These are phyloP conservation scores for Cyphomyrmex costatus DNA, from an alignment of 1,140 invertebrate species.

Conservation along the genomic window DNA sequence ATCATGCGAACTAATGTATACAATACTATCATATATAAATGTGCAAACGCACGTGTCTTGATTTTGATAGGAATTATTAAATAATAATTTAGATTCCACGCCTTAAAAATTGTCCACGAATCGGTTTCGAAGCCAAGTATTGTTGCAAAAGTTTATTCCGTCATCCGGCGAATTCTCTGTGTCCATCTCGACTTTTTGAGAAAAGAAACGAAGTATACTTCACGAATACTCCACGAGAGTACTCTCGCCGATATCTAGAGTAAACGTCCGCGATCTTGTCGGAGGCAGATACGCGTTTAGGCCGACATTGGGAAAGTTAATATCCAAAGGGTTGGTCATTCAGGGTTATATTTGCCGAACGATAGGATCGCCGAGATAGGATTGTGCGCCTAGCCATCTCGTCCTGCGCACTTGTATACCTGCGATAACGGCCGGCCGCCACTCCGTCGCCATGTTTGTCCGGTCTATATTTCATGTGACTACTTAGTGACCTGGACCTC, in stretches of 20 bases:
- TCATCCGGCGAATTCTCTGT: constrained; percentile 21
- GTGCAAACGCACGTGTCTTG: neutral
- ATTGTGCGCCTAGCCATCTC: constrained; percentile 76
- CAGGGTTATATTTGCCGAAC: constrained; percentile 77
- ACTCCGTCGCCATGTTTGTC: constrained; percentile 63
- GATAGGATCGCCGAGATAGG: constrained; percentile 79
- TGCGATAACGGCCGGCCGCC: constrained; percentile 69
- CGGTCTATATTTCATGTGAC: constrained; percentile 75
- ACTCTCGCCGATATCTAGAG: constrained; percentile 75
- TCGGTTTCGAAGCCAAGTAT: neutral
- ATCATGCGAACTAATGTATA: neutral
- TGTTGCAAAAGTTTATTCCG: neutral
- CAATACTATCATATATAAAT: neutral
- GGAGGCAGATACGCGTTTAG: constrained; percentile 42
- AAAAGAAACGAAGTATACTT: constrained; percentile 75
- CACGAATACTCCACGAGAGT: constrained; percentile 46
- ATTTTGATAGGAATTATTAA: constrained; percentile 1
- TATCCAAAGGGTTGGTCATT: constrained; percentile 78
- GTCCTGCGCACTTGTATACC: constrained; percentile 74
- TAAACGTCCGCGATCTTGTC: constrained; percentile 78
- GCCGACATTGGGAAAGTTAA: constrained; percentile 77
- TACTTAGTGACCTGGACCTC: constrained; percentile 60
- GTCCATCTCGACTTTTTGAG: constrained; percentile 59
- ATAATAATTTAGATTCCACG: neutral
- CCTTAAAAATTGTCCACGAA: neutral